phyloP scores from a whole-genome alignment of 1,140 invertebrate species.

The Zophobas atratus region DNA sequence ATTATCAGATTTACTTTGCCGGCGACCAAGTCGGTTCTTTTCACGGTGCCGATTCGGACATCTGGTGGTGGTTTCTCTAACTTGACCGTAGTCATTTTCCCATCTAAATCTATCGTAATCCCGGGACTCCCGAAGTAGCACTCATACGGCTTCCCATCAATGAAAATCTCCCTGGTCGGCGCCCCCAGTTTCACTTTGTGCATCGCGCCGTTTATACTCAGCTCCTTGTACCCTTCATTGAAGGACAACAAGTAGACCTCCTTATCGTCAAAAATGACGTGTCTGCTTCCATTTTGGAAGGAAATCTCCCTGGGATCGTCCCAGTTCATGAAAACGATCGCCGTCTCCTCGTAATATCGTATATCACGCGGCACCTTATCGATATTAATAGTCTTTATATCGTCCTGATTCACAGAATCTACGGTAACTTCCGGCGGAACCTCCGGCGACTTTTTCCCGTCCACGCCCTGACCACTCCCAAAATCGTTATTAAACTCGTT shows the following conservation, averaged over 20 bases:
- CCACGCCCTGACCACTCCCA: slow-evolving; percentile 8
- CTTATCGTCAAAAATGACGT: slow-evolving; percentile 80
- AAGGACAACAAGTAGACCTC: slow-evolving; percentile 79
- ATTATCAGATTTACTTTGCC: slow-evolving; percentile 89
- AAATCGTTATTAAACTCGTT: not conserved
- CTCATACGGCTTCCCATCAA: slow-evolving; percentile 90
- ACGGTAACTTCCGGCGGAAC: slow-evolving; percentile 66
- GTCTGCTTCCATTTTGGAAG: slow-evolving; percentile 80
- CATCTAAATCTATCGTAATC: slow-evolving; percentile 86
- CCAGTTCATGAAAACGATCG: slow-evolving; percentile 86
- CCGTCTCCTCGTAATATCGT: slow-evolving; percentile 87
- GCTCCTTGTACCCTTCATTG: slow-evolving; percentile 81
- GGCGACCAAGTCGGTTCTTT: slow-evolving; percentile 83
- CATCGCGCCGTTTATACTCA: slow-evolving; percentile 79
- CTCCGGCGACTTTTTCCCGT: slow-evolving; percentile 38
- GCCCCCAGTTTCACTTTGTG: slow-evolving; percentile 91
- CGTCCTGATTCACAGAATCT: slow-evolving; percentile 77
- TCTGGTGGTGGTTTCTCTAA: slow-evolving; percentile 91
- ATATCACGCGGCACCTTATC: slow-evolving; percentile 88
- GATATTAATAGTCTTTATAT: slow-evolving; percentile 86
- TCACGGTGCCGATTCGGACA: slow-evolving; percentile 81
- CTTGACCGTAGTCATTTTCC: slow-evolving; percentile 81
- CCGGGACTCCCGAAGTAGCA: slow-evolving; percentile 94
- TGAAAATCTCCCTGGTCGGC: slow-evolving; percentile 92
- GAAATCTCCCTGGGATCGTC: slow-evolving; percentile 89